Base-by-base conservation (phyloP, 2,113 vertebrate species). In the Gambusia affinis region DNA sequence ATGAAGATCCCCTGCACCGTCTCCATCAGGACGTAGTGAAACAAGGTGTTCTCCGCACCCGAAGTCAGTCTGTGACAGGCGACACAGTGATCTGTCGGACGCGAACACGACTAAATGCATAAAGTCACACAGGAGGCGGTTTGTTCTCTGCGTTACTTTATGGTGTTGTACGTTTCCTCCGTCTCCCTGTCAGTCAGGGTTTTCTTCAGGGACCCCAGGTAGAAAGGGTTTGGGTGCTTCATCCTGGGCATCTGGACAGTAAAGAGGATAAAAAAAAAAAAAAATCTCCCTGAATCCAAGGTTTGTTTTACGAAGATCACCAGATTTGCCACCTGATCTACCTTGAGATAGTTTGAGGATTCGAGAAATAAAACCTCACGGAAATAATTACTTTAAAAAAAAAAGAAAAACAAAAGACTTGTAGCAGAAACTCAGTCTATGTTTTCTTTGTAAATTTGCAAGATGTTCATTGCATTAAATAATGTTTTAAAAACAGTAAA, bases 21-120 rank as follows among this genome's bases (percentile, higher is more conserved):
- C 90, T 99, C 97, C 94, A 99, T 94, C 83, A 95, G 94, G 3
- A 99, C 90, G 24, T 98, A 99, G 89, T 99, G 97, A 91, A 99
- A 99, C 77, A 99, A 95, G 6, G 96, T 97, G 85, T 98, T 99
- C 89, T 99, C 97, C 51, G 95, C 92, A 19, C 97, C 97, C 1
- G 96, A 95, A 3, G 96, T 97, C 75, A 98, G 89, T 85, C 98
- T 99, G 88, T 2, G 17, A 54, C 37, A 65, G 17, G 51, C 19
- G 47, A 12, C n/a, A 11, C n/a, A n/a, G 8, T 10, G 5, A n/a
- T 57, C 42, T 29, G 12, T 31, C 14, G 3, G 24, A 6, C 7
- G 31, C 14, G 1, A 37, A 39, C 11, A 10, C 4, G 44, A 76
- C n/a, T 29, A 54, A 51, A 62, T 0, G 15, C 5, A 8, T 33